These are phyloP conservation scores for Paradoxurus hermaphroditus DNA, from an alignment of 2,113 vertebrate genomes.

Conservation along the genomic window DNA sequence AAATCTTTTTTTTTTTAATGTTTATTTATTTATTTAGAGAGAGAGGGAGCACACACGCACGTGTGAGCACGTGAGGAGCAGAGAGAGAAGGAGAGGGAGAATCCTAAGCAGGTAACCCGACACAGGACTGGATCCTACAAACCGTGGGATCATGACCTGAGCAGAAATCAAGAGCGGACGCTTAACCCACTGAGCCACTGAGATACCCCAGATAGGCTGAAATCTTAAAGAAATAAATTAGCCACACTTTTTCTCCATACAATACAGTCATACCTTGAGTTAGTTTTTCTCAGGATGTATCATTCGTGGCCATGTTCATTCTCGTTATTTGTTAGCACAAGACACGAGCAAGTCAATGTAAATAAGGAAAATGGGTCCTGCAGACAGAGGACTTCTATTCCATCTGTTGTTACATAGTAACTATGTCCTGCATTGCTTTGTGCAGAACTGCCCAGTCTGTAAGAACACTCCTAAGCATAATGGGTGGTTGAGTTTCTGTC, in stretches of 20 bases:
- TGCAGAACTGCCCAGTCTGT: background rate
- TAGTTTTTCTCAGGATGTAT: conserved; percentile 1
- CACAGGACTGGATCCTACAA: too few species aligned
- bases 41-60: too few species aligned
- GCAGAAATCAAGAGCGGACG: too few species aligned
- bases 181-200: too few species aligned
- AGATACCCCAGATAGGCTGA: background rate
- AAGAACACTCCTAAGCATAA: background rate
- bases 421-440: background rate
- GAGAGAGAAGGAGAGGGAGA: too few species aligned
- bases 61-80: too few species aligned
- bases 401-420: background rate
- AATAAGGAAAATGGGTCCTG: conserved; percentile 33
- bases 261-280: conserved; percentile 24
- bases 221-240: conserved; percentile 50
- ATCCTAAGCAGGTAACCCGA: too few species aligned
- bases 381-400: background rate
- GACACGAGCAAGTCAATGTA: background rate
- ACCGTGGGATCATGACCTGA: too few species aligned
- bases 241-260: conserved; percentile 26
- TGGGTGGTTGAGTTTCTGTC: background rate
- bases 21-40: too few species aligned
- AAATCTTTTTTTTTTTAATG: background rate
- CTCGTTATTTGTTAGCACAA: conserved; percentile 19
- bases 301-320: background rate